Percentiles rank a stretch among this genome's conserved stretches.
These are phyloP conservation scores for Hyposmocoma kahamanoa DNA, from an alignment of 1,140 invertebrate species.

Conservation along the genomic window DNA sequence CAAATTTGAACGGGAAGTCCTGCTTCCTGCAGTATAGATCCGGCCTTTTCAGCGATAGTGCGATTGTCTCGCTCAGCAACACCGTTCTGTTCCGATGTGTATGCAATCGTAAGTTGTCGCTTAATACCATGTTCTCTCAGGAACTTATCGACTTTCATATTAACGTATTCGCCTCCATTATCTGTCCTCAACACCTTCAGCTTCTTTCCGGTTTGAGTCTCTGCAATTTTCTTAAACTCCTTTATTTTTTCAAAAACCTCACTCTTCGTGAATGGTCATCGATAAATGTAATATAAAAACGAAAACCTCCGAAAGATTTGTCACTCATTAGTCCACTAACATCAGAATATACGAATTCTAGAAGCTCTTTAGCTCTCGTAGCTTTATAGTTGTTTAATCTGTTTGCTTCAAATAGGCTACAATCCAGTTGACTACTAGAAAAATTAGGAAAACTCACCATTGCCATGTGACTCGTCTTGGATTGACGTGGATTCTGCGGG, in stretches of 20 bases:
- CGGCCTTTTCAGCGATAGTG: slow-evolving; percentile 46
- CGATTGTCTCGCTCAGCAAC: slow-evolving; percentile 52
- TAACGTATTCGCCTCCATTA: slow-evolving; percentile 3
- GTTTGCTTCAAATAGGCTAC: too few species aligned
- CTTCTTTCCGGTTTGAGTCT: slow-evolving; percentile 31
- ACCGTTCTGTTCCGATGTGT: slow-evolving; percentile 60
- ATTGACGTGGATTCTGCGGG: too few species aligned
- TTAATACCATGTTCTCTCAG: slow-evolving; percentile 12
- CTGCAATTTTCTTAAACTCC: slow-evolving; percentile 31
- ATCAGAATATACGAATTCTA: slow-evolving; percentile 8
- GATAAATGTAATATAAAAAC: slow-evolving; percentile 45
- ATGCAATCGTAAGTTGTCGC: slow-evolving; percentile 21
- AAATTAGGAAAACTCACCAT: too few species aligned
- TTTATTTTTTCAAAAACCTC: slow-evolving; percentile 27
- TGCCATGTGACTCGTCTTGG: too few species aligned
- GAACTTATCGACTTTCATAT: background rate
- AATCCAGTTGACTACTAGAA: too few species aligned
- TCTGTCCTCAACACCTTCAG: slow-evolving; percentile 10
- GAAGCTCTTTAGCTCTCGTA: slow-evolving; percentile 6
- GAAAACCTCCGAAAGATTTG: slow-evolving; percentile 22
- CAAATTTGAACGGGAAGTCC: slow-evolving; percentile 40
- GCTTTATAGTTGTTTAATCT: too few species aligned
- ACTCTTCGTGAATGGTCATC: slow-evolving; percentile 36
- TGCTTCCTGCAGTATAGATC: slow-evolving; percentile 48
- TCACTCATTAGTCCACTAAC: slow-evolving; percentile 29